Percentiles rank a stretch among this genome's conserved stretches.
These are phyloP conservation scores for Monochamus saltuarius DNA, from an alignment of 1,140 invertebrate genomes.

Conservation along the genomic window DNA sequence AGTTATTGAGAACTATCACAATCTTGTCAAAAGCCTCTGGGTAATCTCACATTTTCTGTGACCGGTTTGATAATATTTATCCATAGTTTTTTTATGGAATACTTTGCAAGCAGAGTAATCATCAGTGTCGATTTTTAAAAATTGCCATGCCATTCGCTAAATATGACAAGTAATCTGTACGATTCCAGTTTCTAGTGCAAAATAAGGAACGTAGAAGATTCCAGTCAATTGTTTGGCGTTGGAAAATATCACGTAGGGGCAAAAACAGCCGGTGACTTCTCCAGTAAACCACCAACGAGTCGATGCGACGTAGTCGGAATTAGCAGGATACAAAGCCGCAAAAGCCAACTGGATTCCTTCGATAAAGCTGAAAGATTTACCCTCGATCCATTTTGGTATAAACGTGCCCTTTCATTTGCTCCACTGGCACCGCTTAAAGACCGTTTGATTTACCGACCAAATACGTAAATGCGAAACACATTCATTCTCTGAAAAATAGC, in stretches of 20 bases:
- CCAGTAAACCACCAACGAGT: conserved; percentile 5
- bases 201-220: too few relatives aligned
- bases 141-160: too few relatives aligned
- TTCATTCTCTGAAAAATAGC: conserved; percentile 16
- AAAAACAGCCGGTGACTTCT: conserved; percentile 10
- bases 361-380: conserved; percentile 48
- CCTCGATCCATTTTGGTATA: conserved; percentile 45
- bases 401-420: conserved; percentile 47
- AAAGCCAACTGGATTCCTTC: conserved; percentile 44
- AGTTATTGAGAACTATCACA: too few relatives aligned
- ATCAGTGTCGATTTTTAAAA: too few relatives aligned
- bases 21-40: too few relatives aligned
- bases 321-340: conserved; percentile 46
- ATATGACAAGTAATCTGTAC: too few relatives aligned
- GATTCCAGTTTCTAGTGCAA: too few relatives aligned
- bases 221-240: too few relatives aligned
- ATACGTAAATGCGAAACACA: conserved; percentile 46
- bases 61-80: too few relatives aligned
- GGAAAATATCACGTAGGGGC: neutral
- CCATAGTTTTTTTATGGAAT: too few relatives aligned
- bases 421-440: conserved; percentile 36
- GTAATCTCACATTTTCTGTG: too few relatives aligned
- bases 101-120: too few relatives aligned
- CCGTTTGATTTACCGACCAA: conserved; percentile 45
- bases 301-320: conserved; percentile 35